phyloP scores from a whole-genome alignment of 2,113 vertebrate genomes.

The Siniperca chuatsi region DNA sequence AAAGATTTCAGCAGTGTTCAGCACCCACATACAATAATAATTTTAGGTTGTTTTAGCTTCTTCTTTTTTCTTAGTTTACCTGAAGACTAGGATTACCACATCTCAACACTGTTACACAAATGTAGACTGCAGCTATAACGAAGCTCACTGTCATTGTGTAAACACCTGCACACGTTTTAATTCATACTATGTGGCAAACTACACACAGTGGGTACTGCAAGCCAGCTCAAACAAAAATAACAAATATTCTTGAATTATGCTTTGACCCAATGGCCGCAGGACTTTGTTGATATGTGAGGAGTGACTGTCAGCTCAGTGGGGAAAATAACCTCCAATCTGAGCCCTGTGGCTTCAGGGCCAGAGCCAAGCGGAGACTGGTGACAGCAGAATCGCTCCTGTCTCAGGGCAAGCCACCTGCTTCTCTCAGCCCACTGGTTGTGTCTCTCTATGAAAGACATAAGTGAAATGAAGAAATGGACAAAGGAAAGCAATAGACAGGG shows the following conservation, averaged over 20 bases:
- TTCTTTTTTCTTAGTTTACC: not conserved
- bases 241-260: not conserved
- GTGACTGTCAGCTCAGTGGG: constrained; percentile 37
- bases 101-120: not conserved
- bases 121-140: not conserved
- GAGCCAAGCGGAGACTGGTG: constrained; percentile 42
- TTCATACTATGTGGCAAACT: not conserved
- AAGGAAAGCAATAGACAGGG: not conserved
- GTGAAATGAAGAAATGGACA: not conserved
- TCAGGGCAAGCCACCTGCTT: constrained; percentile 72
- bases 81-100: not conserved
- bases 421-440: constrained; percentile 41
- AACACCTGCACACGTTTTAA: not conserved
- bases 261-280: constrained; percentile 37
- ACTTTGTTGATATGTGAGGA: constrained; percentile 27
- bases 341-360: constrained; percentile 59
- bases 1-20: not conserved
- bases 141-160: not conserved
- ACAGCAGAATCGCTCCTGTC: constrained; percentile 56
- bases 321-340: constrained; percentile 62
- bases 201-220: not conserved
- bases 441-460: not conserved
- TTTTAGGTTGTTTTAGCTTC: not conserved
- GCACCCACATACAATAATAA: not conserved
- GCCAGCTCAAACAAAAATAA: not conserved